phyloP scores from a whole-genome alignment of 2,888 invertebrate species.

The Drosophila mulleri region DNA sequence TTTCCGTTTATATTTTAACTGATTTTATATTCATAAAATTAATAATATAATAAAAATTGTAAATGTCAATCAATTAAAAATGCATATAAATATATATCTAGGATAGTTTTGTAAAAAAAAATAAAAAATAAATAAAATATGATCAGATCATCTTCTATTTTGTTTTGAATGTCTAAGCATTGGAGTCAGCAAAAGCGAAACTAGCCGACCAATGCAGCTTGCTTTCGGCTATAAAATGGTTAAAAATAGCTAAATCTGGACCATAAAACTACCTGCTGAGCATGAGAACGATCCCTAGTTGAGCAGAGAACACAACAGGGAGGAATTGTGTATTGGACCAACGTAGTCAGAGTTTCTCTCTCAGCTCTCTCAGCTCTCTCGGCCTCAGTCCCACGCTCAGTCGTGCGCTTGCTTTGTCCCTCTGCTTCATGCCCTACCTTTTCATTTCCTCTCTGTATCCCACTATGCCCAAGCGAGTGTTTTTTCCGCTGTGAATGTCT shows the following conservation, averaged over 20 bases:
- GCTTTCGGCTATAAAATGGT: background rate
- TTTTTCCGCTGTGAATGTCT: background rate
- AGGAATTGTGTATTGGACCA: slow-evolving; percentile 16
- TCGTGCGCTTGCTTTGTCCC: background rate
- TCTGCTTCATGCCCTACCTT: background rate
- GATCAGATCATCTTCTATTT: too few species aligned
- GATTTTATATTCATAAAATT: too few species aligned
- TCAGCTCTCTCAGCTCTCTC: background rate
- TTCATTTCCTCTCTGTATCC: too few species aligned
- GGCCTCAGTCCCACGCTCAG: background rate
- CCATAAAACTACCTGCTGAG: slow-evolving; percentile 6
- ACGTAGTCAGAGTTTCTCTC: background rate
- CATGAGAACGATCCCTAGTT: background rate
- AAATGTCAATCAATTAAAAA: too few species aligned
- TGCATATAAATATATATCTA: too few species aligned
- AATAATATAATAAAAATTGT: too few species aligned
- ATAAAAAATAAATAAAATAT: too few species aligned
- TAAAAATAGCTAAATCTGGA: slow-evolving; percentile 9
- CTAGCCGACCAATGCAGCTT: slow-evolving; percentile 14
- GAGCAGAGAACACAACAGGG: background rate
- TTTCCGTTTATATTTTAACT: too few species aligned
- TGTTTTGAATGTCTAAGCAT: too few species aligned
- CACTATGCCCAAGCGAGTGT: too few species aligned
- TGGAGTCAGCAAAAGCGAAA: too few species aligned
- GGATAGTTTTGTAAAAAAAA: too few species aligned